Conservation (phyloP, 2,113 vertebrate species). For the Stictonetta naevosa region DNA sequence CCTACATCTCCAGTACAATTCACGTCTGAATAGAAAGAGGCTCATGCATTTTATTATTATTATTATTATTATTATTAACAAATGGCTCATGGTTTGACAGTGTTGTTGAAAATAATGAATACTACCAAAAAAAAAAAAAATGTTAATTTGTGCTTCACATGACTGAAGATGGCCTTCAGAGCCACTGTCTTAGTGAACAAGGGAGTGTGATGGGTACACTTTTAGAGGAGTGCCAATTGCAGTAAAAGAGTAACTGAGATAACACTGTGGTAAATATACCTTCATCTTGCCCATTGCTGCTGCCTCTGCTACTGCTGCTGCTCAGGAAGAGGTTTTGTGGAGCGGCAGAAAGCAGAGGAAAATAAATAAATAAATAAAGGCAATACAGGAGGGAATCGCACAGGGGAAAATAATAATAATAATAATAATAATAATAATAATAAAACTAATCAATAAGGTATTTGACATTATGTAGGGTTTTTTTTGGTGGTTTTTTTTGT, state of each 20-base stretch:
- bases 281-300: not conserved
- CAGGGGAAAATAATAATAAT: no score
- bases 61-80: no score
- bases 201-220: not conserved
- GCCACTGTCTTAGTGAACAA: not conserved
- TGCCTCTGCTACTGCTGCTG: not conserved
- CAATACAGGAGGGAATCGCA: not conserved
- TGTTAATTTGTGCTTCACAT: not conserved
- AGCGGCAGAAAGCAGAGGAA: not conserved
- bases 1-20: not conserved
- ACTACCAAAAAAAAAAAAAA: not conserved
- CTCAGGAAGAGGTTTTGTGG: not conserved
- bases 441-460: rapidly evolving
- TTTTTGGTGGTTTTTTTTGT: not conserved
- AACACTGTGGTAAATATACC: not conserved
- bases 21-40: not conserved
- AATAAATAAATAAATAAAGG: not conserved
- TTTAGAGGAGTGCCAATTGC: not conserved
- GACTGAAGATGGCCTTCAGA: not conserved
- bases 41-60: no score
- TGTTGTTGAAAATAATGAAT: not conserved
- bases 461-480: not conserved
- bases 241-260: not conserved
- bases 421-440: no score
- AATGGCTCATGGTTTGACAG: not conserved